Evolutionary conservation across 2,797 vertebrate species (phyloP).

Genomic region (Pteropus rufus): DNA sequence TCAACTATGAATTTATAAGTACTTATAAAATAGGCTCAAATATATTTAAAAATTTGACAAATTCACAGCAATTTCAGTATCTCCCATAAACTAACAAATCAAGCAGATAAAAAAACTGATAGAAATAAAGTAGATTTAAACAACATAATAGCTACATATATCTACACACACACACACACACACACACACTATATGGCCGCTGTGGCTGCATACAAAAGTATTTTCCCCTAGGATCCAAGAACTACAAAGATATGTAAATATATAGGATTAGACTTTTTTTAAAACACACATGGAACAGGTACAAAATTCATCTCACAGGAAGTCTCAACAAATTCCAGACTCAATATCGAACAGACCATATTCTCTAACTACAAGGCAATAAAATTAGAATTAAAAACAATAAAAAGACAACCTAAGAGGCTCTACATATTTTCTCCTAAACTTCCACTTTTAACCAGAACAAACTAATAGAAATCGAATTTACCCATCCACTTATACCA

Average conservation of each 20-base stretch:
- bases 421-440: background rate
- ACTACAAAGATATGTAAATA: no score
- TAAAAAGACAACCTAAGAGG: background rate
- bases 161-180: no score
- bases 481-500: background rate
- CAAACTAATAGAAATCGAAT: background rate
- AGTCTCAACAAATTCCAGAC: background rate
- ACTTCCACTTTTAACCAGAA: background rate
- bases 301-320: background rate
- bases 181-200: background rate
- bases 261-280: background rate
- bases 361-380: background rate
- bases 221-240: background rate
- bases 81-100: background rate
- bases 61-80: background rate
- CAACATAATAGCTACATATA: background rate
- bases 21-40: constrained; percentile 1
- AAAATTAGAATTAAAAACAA: background rate
- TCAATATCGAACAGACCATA: background rate
- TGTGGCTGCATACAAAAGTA: background rate
- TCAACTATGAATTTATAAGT: background rate
- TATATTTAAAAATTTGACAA: constrained; percentile 3
- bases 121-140: constrained; percentile 25
- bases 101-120: background rate
- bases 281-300: background rate